phyloP scores from a whole-genome alignment of 1,140 invertebrate genomes.

The Spodoptera frugiperda region DNA sequence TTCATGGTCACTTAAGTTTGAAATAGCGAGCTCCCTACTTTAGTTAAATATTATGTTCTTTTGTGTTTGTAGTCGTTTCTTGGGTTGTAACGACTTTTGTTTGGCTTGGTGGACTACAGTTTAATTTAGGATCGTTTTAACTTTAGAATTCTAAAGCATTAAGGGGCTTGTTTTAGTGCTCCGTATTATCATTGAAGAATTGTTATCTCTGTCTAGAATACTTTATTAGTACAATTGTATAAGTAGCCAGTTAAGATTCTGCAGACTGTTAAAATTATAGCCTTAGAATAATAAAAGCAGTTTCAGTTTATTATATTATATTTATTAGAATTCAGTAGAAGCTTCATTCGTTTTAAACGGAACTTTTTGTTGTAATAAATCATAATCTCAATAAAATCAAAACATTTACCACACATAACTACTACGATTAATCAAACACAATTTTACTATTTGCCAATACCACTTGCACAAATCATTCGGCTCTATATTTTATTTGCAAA shows the following conservation, averaged over 20 bases:
- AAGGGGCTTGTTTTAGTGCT: background rate
- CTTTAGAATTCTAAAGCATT: background rate
- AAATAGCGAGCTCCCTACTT: slow-evolving; percentile 41
- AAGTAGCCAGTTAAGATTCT: no score
- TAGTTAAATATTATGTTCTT: slow-evolving; percentile 43
- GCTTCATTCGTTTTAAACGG: background rate
- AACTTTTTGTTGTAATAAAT: slow-evolving; percentile 2
- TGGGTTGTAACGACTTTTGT: slow-evolving; percentile 18
- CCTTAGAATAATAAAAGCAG: no score
- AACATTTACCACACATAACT: slow-evolving; percentile 17
- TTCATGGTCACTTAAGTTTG: slow-evolving; percentile 52
- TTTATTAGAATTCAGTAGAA: background rate
- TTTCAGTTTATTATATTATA: no score
- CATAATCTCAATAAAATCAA: slow-evolving; percentile 25
- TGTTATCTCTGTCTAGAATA: background rate
- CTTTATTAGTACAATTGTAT: no score
- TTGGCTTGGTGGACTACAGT: background rate
- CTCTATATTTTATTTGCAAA: slow-evolving; percentile 44
- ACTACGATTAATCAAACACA: slow-evolving; percentile 37
- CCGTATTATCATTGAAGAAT: background rate
- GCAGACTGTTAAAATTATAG: no score
- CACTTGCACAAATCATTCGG: slow-evolving; percentile 44
- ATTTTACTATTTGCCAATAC: slow-evolving; percentile 42
- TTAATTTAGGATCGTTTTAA: background rate
- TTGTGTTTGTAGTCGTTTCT: slow-evolving; percentile 17